Evolutionary conservation across 2,113 vertebrate genomes (phyloP), one percentile per base, ranked within the genome.

Genomic region (Seriola dumerili): DNA sequence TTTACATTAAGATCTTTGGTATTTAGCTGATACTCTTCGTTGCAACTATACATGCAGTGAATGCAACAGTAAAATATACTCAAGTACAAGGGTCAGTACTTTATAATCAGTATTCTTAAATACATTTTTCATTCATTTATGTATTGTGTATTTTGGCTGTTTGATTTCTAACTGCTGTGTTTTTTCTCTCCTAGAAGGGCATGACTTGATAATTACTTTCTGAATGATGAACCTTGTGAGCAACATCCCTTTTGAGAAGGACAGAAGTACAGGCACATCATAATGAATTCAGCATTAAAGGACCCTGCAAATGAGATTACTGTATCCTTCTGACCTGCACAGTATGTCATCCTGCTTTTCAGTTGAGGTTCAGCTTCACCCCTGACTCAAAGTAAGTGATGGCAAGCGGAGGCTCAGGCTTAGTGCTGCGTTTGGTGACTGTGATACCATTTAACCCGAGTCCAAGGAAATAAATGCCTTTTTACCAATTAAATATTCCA

Each of bases 281-380:
- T 19, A 36, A 25, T 19, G 32, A 70, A 21, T 54, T 70, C 48
- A 38, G 69, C 55, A 48, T 73, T n/a, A 9, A 36, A 73, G 29
- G 40, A 73, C 11, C 55, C 11, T 9, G 19, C 57, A 46, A 34
- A 46, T 73, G 40, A 61, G 25, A 32, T n/a, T 14, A 4, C 40
- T n/a, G 57, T n/a, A 13, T 61, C 71, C 40, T 19, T 34, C 17
- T 61, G 40, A 73, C 57, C 16, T 11, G 5, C 5, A 23, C 32
- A 7, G 13, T 21, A 48, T 13, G 40, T 34, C 55, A 9, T 34
- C 55, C 54, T 46, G 70, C 16, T 55, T 8, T 1, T 40, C 68
- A 57, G 14, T 17, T 3, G 50, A 55, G 21, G 4, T 8, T 52
- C 17, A 21, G 50, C 2, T 52, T 52, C 50, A 52, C 50, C 4